phyloP scores from a whole-genome alignment of 2,797 vertebrate genomes.

The Lepilemur septentrionalis region DNA sequence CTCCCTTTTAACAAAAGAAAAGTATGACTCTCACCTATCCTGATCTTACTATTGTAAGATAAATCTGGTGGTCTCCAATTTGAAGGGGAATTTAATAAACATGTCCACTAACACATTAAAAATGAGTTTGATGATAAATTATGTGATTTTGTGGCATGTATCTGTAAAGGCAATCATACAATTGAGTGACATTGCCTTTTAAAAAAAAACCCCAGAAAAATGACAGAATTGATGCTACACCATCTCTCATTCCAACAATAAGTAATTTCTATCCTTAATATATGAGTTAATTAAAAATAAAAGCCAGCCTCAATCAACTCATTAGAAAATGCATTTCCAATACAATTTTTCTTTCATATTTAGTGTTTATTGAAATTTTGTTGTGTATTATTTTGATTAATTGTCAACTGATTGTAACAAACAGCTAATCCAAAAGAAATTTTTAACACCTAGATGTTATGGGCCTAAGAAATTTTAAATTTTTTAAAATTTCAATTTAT shows the following conservation, averaged over 20 bases:
- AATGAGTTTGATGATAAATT: neutral
- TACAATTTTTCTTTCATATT: neutral
- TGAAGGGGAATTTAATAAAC: neutral
- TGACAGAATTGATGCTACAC: neutral
- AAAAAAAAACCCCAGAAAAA: neutral
- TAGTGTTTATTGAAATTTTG: neutral
- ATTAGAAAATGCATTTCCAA: neutral
- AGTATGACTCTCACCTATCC: neutral
- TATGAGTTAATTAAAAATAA: neutral
- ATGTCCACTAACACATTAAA: neutral
- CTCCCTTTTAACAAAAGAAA: neutral
- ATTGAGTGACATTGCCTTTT: neutral
- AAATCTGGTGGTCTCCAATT: neutral
- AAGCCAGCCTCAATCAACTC: neutral
- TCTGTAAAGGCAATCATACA: neutral
- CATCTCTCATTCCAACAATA: neutral
- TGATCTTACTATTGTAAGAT: neutral
- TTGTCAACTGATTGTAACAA: neutral
- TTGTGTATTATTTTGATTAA: neutral
- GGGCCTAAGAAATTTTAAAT: neutral
- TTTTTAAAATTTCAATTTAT: neutral
- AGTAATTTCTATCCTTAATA: neutral
- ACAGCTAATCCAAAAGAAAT: neutral
- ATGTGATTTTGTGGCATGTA: neutral
- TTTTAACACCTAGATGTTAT: neutral